phyloP scores from a whole-genome alignment of 2,797 vertebrate genomes.

The Brachymystax lenok region DNA sequence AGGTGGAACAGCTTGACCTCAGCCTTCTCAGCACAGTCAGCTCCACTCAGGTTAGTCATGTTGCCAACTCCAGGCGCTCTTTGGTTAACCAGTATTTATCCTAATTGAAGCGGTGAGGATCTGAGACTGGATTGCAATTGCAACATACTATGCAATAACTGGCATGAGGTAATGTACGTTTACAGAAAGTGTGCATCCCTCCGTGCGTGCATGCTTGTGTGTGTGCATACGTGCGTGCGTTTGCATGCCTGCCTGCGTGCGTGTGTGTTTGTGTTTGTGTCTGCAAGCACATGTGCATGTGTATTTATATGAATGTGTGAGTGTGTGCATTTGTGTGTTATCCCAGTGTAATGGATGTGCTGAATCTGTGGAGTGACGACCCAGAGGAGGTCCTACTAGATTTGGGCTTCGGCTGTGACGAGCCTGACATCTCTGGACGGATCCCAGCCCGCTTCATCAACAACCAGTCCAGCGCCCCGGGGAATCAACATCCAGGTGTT shows the following conservation, averaged over 20 bases:
- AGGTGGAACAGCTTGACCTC: slow-evolving; percentile 74
- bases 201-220: background rate
- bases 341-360: slow-evolving; percentile 78
- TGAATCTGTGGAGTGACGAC: slow-evolving; percentile 82
- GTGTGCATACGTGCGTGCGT: background rate
- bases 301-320: background rate
- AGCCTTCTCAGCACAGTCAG: slow-evolving; percentile 46
- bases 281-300: background rate
- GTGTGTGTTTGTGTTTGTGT: background rate
- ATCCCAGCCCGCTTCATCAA: slow-evolving; percentile 88
- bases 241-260: background rate
- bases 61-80: background rate
- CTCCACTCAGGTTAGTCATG: slow-evolving; percentile 74
- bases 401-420: slow-evolving; percentile 88
- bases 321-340: background rate
- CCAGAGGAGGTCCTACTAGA: slow-evolving; percentile 89
- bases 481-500: slow-evolving; percentile 85
- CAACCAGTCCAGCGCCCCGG: slow-evolving; percentile 78
- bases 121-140: no score
- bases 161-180: background rate
- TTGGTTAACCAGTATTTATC: background rate
- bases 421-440: slow-evolving; percentile 83
- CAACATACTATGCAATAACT: no score
- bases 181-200: background rate
- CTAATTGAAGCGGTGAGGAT: no score